phyloP scores from a whole-genome alignment of 2,888 invertebrate genomes.

The Julus scanicus region DNA sequence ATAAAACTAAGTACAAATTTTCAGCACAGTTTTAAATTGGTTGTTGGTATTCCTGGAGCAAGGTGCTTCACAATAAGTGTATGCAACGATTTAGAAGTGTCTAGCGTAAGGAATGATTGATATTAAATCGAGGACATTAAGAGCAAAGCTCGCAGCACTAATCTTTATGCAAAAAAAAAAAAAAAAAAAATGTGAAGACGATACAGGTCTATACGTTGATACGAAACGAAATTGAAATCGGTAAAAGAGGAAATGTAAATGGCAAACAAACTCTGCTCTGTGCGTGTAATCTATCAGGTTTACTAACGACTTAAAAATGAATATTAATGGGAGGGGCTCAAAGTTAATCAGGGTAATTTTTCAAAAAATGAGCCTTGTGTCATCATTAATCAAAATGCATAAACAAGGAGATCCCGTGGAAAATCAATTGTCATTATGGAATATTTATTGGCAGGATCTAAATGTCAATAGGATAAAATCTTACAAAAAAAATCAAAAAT shows the following conservation, averaged over 20 bases:
- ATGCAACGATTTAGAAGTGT: slow-evolving; percentile 44
- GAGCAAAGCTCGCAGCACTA: slow-evolving; percentile 34
- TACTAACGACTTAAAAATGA: slow-evolving; percentile 53
- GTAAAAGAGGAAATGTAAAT: slow-evolving; percentile 45
- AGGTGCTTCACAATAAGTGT: neutral
- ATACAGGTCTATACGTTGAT: slow-evolving; percentile 14
- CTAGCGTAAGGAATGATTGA: slow-evolving; percentile 5
- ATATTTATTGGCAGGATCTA: slow-evolving; percentile 40
- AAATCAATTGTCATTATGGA: slow-evolving; percentile 50
- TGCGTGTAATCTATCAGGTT: slow-evolving; percentile 48
- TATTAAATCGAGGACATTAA: slow-evolving; percentile 47
- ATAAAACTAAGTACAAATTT: neutral
- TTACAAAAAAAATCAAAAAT: neutral
- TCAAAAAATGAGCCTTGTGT: slow-evolving; percentile 47
- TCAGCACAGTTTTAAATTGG: neutral
- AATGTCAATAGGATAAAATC: slow-evolving; percentile 33
- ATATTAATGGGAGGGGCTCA: slow-evolving; percentile 53
- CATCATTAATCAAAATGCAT: slow-evolving; percentile 49
- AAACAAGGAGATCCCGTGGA: slow-evolving; percentile 45
- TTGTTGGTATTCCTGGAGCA: neutral
- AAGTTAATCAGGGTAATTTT: slow-evolving; percentile 52
- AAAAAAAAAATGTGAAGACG: slow-evolving; percentile 1
- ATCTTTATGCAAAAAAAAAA: slow-evolving; percentile 32
- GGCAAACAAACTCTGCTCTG: slow-evolving; percentile 43
- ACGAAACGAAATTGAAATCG: slow-evolving; percentile 36